phyloP scores from a whole-genome alignment of 2,888 invertebrate species.

The Protodeltote pygarga region DNA sequence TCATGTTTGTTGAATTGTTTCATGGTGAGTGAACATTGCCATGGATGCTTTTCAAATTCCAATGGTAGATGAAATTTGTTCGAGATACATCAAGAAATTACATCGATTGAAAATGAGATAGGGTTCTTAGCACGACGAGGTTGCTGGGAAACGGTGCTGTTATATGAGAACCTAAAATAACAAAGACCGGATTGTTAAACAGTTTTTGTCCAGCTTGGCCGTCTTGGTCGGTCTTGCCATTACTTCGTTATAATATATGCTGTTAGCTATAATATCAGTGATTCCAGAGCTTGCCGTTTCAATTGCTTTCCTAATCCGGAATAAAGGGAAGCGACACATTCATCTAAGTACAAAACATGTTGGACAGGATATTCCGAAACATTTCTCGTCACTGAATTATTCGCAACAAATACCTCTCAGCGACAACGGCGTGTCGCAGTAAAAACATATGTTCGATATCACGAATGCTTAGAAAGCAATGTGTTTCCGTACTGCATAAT shows the following conservation, averaged over 20 bases:
- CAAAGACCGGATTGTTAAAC: conserved; percentile 6
- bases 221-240: too few relatives aligned
- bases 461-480: conserved; percentile 65
- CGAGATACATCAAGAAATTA: conserved; percentile 25
- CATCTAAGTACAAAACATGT: conserved; percentile 9
- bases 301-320: not conserved
- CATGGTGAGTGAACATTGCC: conserved; percentile 68
- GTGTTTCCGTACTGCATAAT: conserved; percentile 63
- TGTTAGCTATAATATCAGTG: not conserved
- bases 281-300: not conserved
- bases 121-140: conserved; percentile 8
- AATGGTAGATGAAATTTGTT: conserved; percentile 37
- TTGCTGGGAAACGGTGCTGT: conserved; percentile 13
- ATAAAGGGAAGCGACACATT: conserved; percentile 1
- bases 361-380: conserved; percentile 37
- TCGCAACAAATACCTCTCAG: conserved; percentile 26
- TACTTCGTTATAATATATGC: not conserved
- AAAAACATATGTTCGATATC: conserved; percentile 55
- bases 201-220: conserved; percentile 1
- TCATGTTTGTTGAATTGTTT: conserved; percentile 73
- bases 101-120: conserved; percentile 10
- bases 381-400: conserved; percentile 34
- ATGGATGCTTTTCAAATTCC: conserved; percentile 60
- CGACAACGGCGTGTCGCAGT: conserved; percentile 35
- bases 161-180: conserved; percentile 5